Evolutionary conservation across 2,888 invertebrate genomes (phyloP), one percentile per base, ranked within the genome.

Genomic region (Loripinus fragilis): DNA sequence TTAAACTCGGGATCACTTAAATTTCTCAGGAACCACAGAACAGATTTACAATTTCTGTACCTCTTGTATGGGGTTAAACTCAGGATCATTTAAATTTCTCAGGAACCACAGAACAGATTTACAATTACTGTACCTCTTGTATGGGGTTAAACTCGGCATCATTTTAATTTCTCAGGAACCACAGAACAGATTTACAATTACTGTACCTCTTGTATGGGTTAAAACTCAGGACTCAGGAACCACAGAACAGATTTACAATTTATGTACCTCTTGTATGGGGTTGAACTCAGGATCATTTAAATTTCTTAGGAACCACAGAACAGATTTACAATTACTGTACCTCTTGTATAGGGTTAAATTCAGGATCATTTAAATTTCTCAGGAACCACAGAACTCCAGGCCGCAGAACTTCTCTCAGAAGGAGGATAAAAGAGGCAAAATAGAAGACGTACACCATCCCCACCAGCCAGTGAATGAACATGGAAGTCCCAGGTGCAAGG

Each of bases 111-210:
- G n/a, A n/a, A n/a, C n/a, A n/a, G n/a, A n/a, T n/a, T n/a, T n/a
- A n/a, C n/a, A n/a, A n/a, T n/a, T n/a, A n/a, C n/a, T n/a, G n/a
- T 86, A 95, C 95, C 93, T 95, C 98, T 95, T 98, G 98, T 80
- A 99, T 98, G 10, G 99, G 99, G 94, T 99, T 99, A 91, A 99
- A 99, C 91, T 99, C 99, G 0, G 99, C 99, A 94, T 99, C 99
- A 94, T 99, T 99, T 77, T 99, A 95, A 93, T 99, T 99, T 86
- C 99, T 95, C 88, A 99, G 95, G 94, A 99, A 99, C 99, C 99
- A 99, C 2, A 99, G 95, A 0, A 99, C 98, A n/a, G n/a, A n/a
- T n/a, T n/a, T n/a, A n/a, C n/a, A n/a, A n/a, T n/a, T n/a, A n/a
- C n/a, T n/a, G n/a, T n/a, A n/a, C n/a, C n/a, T n/a, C n/a, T n/a